These are phyloP conservation scores for Octodonta nipae DNA, from an alignment of 2,888 invertebrate genomes.

Conservation along the genomic window DNA sequence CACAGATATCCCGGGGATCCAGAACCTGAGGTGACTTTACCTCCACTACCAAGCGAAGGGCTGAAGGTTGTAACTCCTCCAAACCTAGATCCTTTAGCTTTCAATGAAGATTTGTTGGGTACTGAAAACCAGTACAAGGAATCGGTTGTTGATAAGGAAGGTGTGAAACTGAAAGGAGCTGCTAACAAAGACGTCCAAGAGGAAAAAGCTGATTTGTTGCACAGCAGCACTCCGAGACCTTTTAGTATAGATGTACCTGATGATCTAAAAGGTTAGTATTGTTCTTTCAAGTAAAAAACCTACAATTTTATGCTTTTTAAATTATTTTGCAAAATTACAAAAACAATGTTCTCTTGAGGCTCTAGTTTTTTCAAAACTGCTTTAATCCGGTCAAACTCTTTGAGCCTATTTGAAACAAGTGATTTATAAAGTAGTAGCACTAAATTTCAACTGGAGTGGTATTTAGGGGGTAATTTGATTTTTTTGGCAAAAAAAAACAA, in stretches of 20 bases:
- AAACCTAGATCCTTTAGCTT: constrained; percentile 11
- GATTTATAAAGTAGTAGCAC: background rate
- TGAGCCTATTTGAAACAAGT: background rate
- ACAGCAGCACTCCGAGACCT: background rate
- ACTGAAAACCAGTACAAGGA: constrained; percentile 13
- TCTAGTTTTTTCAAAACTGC: too few species aligned
- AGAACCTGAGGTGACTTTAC: background rate
- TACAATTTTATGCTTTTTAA: too few species aligned
- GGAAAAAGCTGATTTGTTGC: too few species aligned
- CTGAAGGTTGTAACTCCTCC: constrained; percentile 20
- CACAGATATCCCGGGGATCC: constrained; percentile 17
- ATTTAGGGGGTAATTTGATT: too few species aligned
- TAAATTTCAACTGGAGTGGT: background rate
- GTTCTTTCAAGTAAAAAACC: too few species aligned
- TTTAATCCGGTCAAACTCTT: background rate
- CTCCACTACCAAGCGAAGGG: constrained; percentile 13
- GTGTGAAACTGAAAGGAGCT: too few species aligned
- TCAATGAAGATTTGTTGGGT: constrained; percentile 17
- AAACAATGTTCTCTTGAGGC: too few species aligned
- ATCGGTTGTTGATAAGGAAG: background rate
- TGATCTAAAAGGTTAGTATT: constrained; percentile 16
- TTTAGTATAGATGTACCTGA: constrained; percentile 16
- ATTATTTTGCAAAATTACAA: too few species aligned
- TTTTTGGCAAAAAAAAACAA: too few species aligned
- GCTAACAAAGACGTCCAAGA: background rate